Evolutionary conservation across 2,797 vertebrate genomes (phyloP).

Genomic region (Lepidocolaptes lacrymiger): DNA sequence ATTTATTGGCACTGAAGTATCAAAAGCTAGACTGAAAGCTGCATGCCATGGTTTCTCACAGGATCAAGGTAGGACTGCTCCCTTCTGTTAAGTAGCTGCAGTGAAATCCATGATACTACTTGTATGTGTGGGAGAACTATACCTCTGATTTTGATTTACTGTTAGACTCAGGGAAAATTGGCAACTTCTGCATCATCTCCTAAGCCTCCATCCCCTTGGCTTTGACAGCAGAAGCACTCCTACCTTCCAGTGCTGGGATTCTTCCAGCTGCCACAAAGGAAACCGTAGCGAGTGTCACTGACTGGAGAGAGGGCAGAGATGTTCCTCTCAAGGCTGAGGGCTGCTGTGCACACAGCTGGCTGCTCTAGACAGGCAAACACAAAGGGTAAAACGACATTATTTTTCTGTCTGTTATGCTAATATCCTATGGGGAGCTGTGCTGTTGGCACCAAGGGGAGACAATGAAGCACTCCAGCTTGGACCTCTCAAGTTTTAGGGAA

Average conservation of each 20-base stretch:
- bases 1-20: neutral
- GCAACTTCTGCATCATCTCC: neutral
- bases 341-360: neutral
- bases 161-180: constrained; percentile 41
- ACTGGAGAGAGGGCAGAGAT: neutral
- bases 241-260: neutral
- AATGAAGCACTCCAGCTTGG: neutral
- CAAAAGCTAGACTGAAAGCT: neutral
- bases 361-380: neutral
- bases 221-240: neutral
- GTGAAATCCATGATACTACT: neutral
- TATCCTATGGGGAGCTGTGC: neutral
- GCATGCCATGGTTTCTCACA: neutral
- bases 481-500: neutral
- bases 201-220: neutral
- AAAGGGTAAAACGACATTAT: neutral
- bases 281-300: rapidly evolving
- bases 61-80: neutral
- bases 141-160: neutral
- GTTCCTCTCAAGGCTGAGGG: neutral
- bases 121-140: neutral
- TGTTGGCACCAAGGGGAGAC: neutral
- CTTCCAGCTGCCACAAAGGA: neutral
- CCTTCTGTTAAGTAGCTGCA: neutral
- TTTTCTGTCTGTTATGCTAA: neutral